Conservation (phyloP, 2,113 vertebrate genomes). For the Sebastes schlegelii region DNA sequence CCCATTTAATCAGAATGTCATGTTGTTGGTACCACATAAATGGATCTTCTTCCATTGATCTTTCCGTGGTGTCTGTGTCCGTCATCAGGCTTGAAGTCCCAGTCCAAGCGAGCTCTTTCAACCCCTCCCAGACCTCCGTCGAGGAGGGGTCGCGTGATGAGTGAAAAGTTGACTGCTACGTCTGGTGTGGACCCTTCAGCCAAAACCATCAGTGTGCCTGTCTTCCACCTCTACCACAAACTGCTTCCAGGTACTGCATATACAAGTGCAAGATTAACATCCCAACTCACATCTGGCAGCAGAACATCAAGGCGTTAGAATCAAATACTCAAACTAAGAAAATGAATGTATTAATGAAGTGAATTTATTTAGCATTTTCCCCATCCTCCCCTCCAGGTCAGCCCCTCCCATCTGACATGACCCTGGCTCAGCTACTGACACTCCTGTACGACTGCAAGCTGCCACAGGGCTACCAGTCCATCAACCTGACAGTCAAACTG, state of each 20-base stretch:
- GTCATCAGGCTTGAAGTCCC: slow-evolving; percentile 93
- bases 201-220: slow-evolving; percentile 97
- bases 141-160: slow-evolving; percentile 92
- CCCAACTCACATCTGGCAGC: background rate
- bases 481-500: slow-evolving; percentile 96
- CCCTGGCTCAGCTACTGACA: slow-evolving; percentile 95
- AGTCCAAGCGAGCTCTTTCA: slow-evolving; percentile 96
- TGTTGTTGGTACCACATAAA: background rate
- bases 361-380: background rate
- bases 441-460: slow-evolving; percentile 96
- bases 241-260: slow-evolving; percentile 85
- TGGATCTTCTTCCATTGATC: background rate
- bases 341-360: background rate
- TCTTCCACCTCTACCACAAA: slow-evolving; percentile 98
- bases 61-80: slow-evolving; percentile 16
- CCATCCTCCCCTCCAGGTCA: slow-evolving; percentile 87
- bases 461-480: slow-evolving; percentile 96
- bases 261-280: background rate
- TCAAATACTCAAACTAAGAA: background rate
- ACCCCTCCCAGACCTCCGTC: slow-evolving; percentile 97
- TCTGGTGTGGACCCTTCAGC: slow-evolving; percentile 91
- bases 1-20: background rate
- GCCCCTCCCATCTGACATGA: slow-evolving; percentile 96
- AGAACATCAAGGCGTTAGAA: background rate
- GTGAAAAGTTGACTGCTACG: slow-evolving; percentile 91